Conservation (phyloP, 2,888 invertebrate species). For the Trissolcus japonicus region DNA sequence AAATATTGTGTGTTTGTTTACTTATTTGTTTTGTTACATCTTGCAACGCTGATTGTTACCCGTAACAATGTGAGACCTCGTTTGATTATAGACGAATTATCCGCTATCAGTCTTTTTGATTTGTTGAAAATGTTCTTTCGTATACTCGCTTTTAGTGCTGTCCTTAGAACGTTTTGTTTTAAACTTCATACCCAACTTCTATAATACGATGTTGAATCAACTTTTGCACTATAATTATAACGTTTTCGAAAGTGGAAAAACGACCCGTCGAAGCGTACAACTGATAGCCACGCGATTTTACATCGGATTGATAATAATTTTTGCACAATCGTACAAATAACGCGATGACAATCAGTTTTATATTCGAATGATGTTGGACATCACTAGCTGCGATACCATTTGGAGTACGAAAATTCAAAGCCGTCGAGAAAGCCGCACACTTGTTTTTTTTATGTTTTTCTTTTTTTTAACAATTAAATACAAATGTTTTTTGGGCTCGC, state of each 20-base stretch:
- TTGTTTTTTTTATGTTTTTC: not conserved
- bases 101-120: constrained; percentile 50
- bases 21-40: not conserved
- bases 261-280: not conserved
- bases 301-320: not conserved
- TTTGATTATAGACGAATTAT: constrained; percentile 47
- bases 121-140: constrained; percentile 38
- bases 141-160: constrained; percentile 29
- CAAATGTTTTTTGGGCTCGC: constrained; percentile 35
- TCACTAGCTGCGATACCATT: not conserved
- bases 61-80: constrained; percentile 13
- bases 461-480: constrained; percentile 23
- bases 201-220: not conserved
- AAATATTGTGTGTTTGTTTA: constrained; percentile 11
- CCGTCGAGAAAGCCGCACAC: constrained; percentile 8
- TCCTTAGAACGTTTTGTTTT: not conserved
- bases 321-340: too few relatives aligned
- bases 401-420: constrained; percentile 14
- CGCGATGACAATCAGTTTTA: too few relatives aligned
- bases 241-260: too few relatives aligned
- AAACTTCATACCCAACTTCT: not conserved
- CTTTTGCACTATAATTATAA: not conserved
- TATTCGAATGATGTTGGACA: not conserved
- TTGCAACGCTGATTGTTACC: constrained; percentile 6
- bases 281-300: not conserved